Base-by-base conservation (phyloP, 2,888 invertebrate species). In the Muscina levida region DNA sequence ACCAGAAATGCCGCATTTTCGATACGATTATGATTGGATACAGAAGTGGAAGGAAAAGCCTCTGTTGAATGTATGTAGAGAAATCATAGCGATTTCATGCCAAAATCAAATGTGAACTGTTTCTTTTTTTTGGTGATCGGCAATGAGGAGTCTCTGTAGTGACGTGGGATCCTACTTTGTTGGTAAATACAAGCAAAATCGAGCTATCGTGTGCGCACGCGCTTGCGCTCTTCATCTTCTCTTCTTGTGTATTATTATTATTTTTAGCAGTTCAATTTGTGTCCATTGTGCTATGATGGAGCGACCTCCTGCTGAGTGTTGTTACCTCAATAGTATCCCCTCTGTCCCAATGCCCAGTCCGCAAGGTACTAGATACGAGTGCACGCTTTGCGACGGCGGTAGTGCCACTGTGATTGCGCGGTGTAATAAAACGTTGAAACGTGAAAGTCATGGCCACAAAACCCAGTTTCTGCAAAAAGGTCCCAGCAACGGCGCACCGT, bases 361-460 rank as follows among this genome's bases (percentile, higher is more conserved):
- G 31, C 31, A 31, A 31, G 8, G 53, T 53, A 53, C 53, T 53
- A 24, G 53, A 11, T 4, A 22, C 53, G 53, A 53, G 24, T 24
- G 13, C 53, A 22, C 11, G 13, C 24, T 24, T 13, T 53, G 5
- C 22, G 2, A 8, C 13, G n/a, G 10, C 53, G 24, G 11, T 24
- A 6, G 22, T 13, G 3, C 22, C 19, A 17, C 51, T 51, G 31
- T 4, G 39, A 39, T 17, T 19, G 8, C 26, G 24, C 39, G 22
- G 1, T 44, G 13, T 51, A 22, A n/a, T 5, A 17, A 37, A 22
- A 13, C 22, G 62, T 3, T 19, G 42, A 22, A 42, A 62, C 42
- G 42, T 62, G 62, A 81, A 81, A 77, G 81, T 81, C 81, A 77
- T 72, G 81, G 81, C 68, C 81, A 81, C 66, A 51, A 77, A 74